Evolutionary conservation across 2,113 vertebrate genomes (phyloP).

Genomic region (Corythornis vintsioides): DNA sequence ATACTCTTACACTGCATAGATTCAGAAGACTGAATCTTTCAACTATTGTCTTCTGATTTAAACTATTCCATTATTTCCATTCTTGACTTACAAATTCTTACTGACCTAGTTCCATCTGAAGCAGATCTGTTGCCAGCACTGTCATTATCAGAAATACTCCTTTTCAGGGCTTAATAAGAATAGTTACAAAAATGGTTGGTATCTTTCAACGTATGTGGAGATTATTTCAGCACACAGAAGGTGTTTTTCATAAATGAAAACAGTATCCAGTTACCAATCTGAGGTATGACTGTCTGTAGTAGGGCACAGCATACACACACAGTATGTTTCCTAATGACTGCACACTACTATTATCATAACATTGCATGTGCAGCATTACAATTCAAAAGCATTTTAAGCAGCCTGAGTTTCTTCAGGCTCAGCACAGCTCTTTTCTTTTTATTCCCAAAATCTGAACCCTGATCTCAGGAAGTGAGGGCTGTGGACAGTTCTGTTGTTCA

Average conservation of each 20-base stretch:
- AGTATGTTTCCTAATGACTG: conserved; percentile 9
- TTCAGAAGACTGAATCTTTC: neutral
- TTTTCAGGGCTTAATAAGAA: neutral
- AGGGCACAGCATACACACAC: neutral
- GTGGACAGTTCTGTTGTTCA: conserved; percentile 20
- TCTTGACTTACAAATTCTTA: neutral
- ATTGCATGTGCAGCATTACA: neutral
- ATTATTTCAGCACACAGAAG: conserved; percentile 13
- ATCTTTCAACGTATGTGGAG: neutral
- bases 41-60: conserved; percentile 2
- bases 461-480: conserved; percentile 21
- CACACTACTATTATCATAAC: neutral
- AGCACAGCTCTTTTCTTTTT: neutral
- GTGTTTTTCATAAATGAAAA: neutral
- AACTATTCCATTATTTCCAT: conserved; percentile 8
- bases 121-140: neutral
- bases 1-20: neutral
- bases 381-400: neutral
- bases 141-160: neutral
- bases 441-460: conserved; percentile 34
- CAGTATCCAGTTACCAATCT: neutral
- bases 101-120: conserved; percentile 16
- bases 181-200: neutral
- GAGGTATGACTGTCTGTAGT: neutral
- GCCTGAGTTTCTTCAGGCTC: conserved; percentile 2